A percentile compares a stretch with the other conserved stretches of the same genome.
Conservation (phyloP, 2,797 vertebrate genomes). For the Eulemur albifrons region DNA sequence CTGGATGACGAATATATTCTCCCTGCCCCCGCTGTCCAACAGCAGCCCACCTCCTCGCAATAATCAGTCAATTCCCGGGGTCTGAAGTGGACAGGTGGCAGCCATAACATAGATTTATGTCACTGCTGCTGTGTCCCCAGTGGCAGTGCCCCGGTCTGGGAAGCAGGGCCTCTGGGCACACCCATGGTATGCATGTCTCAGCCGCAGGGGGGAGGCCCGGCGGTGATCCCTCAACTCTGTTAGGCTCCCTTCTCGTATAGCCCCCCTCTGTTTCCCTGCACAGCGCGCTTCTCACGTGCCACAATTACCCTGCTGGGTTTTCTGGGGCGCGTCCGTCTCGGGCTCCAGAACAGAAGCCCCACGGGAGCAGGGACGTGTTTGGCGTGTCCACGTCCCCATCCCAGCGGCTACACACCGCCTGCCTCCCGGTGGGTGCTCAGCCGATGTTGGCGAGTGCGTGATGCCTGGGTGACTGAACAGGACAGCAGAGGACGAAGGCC, state of each 20-base stretch:
- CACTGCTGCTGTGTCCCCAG: background rate
- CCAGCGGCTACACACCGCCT: background rate
- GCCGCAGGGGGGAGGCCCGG: too few relatives aligned
- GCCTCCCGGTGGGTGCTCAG: background rate
- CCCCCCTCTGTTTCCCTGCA: background rate
- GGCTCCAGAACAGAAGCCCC: background rate
- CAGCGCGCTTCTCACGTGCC: background rate
- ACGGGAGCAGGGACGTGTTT: background rate
- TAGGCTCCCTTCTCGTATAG: accelerated
- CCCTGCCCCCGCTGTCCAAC: too few relatives aligned
- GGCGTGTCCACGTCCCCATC: background rate
- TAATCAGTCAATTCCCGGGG: background rate
- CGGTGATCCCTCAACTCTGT: too few relatives aligned
- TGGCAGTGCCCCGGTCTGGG: too few relatives aligned
- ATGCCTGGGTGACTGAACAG: background rate
- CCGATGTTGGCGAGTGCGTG: background rate
- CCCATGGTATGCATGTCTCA: background rate
- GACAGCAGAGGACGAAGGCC: background rate
- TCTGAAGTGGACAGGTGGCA: too few relatives aligned
- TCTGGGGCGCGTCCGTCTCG: background rate
- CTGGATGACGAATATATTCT: background rate
- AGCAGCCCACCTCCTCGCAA: background rate
- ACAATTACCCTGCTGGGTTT: background rate
- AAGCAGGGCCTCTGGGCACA: background rate
- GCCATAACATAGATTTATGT: background rate